Base-by-base conservation (phyloP, 2,888 invertebrate species). In the Trichopria drosophilae region DNA sequence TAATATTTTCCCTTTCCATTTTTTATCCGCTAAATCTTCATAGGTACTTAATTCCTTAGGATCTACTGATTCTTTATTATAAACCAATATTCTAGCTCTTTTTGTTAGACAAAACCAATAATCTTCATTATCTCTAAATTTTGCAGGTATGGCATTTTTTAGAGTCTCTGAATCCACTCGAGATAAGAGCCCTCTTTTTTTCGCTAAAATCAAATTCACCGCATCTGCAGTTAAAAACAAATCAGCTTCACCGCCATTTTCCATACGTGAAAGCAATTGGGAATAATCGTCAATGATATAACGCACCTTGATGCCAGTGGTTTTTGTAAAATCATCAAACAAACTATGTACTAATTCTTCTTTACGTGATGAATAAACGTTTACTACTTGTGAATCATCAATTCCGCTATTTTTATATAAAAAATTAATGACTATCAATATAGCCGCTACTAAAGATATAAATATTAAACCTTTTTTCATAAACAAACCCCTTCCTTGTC, bases 121-220 rank as follows among this genome's bases (percentile, higher is more conserved):
- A 41, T 41, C 41, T 41, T 41, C 41, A 41, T 31, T 41, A 31
- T 41, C 41, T 41, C 41, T 41, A 41, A 41, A 41, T 41, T n/a
- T 41, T 41, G 41, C 41, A 41, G 41, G 41, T 41, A 41, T 41
- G 31, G 31, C 41, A 41, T 31, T 41, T 41, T 41, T 41, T 41
- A 41, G 31, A 41, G 31, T 22, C 41, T 41, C 41, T 41, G 41
- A 41, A 41, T 41, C 41, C n/a, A 41, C 41, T 41, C 31, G 41
- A 41, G 41, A 41, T 41, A 41, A 41, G 31, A 41, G 41, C 29
- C 41, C 41, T 41, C 41, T 41, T 41, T 41, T 41, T 41, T 41
- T 41, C 31, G 41, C 41, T 41, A 41, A 31, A 41, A 41, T 41
- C 31, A 41, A 41, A 31, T 41, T 41, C 41, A 41, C 41, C 31